Conservation (phyloP, 2,797 vertebrate species). For the Xyrichtys novacula region DNA sequence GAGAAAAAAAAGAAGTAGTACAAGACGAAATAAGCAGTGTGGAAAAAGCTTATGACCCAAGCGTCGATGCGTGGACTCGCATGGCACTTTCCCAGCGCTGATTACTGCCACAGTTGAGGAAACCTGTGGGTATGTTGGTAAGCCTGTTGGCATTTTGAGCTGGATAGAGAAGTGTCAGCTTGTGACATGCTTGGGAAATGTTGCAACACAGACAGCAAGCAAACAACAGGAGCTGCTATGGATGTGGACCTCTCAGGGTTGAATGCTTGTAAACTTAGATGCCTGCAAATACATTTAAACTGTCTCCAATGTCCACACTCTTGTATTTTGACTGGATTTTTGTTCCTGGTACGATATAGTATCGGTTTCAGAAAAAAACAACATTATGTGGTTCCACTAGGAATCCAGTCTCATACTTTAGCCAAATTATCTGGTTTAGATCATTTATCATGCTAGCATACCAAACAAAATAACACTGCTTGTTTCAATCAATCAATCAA, state of each 20-base stretch:
- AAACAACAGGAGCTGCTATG: conserved; percentile 26
- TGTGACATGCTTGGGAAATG: conserved; percentile 61
- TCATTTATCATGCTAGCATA: no score
- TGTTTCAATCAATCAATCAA: no score
- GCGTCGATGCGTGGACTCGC: conserved; percentile 33
- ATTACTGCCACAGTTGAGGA: conserved; percentile 64
- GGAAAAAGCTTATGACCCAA: conserved; percentile 57
- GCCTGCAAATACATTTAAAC: conserved; percentile 9
- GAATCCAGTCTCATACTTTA: no score
- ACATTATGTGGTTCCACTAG: no score
- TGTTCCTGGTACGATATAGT: no score
- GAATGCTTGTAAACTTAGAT: conserved; percentile 3
- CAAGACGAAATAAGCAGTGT: conserved; percentile 28
- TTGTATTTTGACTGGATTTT: no score
- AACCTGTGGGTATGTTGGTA: conserved; percentile 59
- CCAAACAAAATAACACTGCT: no score
- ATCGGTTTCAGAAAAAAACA: no score
- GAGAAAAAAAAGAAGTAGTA: conserved; percentile 26
- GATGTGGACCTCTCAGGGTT: neutral
- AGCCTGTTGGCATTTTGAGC: conserved; percentile 63
- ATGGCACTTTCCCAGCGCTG: conserved; percentile 54
- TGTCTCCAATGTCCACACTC: conserved; percentile 3
- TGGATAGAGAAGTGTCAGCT: conserved; percentile 40
- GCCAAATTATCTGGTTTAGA: no score
- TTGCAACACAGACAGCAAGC: conserved; percentile 37